phyloP scores from a whole-genome alignment of 37 sponge, comb jelly and placozoan genomes.

The Chondrilla cf. caribensis region DNA sequence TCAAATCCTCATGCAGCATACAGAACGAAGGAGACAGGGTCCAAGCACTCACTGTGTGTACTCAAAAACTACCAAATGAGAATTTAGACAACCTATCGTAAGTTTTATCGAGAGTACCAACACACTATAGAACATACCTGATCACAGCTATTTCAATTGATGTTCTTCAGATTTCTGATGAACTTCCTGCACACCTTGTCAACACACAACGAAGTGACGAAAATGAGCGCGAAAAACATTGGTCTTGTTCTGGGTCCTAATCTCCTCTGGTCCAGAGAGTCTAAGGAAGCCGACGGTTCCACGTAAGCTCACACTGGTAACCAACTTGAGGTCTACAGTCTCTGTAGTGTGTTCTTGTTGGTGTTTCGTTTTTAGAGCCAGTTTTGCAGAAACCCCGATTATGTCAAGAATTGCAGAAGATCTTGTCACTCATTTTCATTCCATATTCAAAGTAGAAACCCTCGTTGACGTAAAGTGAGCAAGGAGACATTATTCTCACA shows the following conservation, averaged over 20 bases:
- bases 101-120: neutral
- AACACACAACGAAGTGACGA: slow-evolving; percentile 58
- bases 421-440: neutral
- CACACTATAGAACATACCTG: too few relatives aligned
- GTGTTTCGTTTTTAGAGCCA: neutral
- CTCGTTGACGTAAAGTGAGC: neutral
- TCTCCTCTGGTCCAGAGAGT: slow-evolving; percentile 72
- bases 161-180: slow-evolving; percentile 60
- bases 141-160: too few relatives aligned
- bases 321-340: too few relatives aligned
- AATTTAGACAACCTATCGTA: slow-evolving; percentile 13
- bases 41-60: neutral
- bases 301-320: neutral
- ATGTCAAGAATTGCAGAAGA: slow-evolving; percentile 17
- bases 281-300: neutral
- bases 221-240: slow-evolving; percentile 77
- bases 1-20: neutral
- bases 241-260: slow-evolving; percentile 93
- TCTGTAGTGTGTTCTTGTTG: neutral
- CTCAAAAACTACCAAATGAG: neutral
- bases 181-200: slow-evolving; percentile 68
- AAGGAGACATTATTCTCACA: neutral
- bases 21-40: slow-evolving; percentile 3
- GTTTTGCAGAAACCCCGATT: slow-evolving; percentile 3
- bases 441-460: neutral